Percentiles rank a stretch among this genome's conserved stretches.
These are phyloP conservation scores for Polyergus mexicanus DNA, from an alignment of 1,140 invertebrate species.

Conservation along the genomic window DNA sequence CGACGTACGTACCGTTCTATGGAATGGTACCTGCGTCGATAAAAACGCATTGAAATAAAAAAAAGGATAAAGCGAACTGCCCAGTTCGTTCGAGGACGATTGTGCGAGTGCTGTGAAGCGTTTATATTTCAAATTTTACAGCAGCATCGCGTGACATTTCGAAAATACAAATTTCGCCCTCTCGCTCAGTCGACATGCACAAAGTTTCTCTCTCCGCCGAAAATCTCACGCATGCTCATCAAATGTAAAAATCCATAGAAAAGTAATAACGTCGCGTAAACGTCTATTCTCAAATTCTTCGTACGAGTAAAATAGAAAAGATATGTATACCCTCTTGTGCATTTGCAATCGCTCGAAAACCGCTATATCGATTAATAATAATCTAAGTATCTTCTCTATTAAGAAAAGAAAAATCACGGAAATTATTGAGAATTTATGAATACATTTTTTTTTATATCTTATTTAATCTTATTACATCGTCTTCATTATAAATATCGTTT, in stretches of 20 bases:
- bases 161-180: constrained; percentile 61
- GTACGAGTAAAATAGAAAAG: not conserved
- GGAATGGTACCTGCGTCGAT: constrained; percentile 21
- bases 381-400: not conserved
- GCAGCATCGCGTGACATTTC: constrained; percentile 62
- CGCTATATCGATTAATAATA: constrained; percentile 18
- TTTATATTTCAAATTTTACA: constrained; percentile 71
- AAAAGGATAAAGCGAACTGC: constrained; percentile 44
- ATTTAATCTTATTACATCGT: constrained; percentile 12
- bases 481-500: not conserved
- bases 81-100: constrained; percentile 61
- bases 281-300: constrained; percentile 28
- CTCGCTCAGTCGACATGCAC: not conserved
- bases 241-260: constrained; percentile 61
- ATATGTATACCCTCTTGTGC: not conserved
- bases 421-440: constrained; percentile 45
- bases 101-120: constrained; percentile 63
- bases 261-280: constrained; percentile 58
- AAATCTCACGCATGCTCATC: constrained; percentile 52
- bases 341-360: not conserved
- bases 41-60: constrained; percentile 69
- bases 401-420: not conserved
- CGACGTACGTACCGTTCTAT: constrained; percentile 63
- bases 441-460: not conserved
- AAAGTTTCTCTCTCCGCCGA: not conserved